Percentiles rank a stretch among this genome's conserved stretches.
Evolutionary conservation across 2,113 vertebrate genomes (phyloP).

Genomic region (Andinoacara biseriatus): DNA sequence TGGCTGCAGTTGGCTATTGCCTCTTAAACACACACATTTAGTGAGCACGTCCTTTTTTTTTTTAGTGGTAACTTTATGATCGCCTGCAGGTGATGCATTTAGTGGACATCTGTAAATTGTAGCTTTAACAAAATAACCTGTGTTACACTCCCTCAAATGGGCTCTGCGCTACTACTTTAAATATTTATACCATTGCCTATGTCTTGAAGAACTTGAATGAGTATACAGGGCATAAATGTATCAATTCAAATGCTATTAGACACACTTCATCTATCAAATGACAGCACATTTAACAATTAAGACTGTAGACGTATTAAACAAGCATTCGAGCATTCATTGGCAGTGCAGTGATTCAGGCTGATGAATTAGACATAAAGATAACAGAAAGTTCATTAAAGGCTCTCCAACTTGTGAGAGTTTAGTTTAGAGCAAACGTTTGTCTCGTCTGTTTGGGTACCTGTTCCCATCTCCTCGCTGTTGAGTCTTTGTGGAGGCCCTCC

Average conservation of each 20-base stretch:
- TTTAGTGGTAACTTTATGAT: background rate
- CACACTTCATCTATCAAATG: background rate
- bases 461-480: conserved; percentile 75
- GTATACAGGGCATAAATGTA: conserved; percentile 2
- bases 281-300: background rate
- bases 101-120: background rate
- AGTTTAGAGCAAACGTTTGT: background rate
- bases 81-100: background rate
- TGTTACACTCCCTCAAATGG: background rate
- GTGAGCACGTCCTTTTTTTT: background rate
- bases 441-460: conserved; percentile 79
- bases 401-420: conserved; percentile 6
- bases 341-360: background rate
- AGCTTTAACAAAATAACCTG: conserved; percentile 2
- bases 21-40: background rate
- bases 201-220: background rate
- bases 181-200: background rate
- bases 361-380: conserved; percentile 2
- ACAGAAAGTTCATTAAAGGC: background rate
- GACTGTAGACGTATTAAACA: conserved; percentile 7
- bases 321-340: background rate
- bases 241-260: conserved; percentile 1
- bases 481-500: conserved; percentile 82
- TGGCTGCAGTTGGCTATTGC: background rate
- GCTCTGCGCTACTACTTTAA: background rate